phyloP scores from a whole-genome alignment of 2,113 vertebrate genomes.

The Sylvia atricapilla region DNA sequence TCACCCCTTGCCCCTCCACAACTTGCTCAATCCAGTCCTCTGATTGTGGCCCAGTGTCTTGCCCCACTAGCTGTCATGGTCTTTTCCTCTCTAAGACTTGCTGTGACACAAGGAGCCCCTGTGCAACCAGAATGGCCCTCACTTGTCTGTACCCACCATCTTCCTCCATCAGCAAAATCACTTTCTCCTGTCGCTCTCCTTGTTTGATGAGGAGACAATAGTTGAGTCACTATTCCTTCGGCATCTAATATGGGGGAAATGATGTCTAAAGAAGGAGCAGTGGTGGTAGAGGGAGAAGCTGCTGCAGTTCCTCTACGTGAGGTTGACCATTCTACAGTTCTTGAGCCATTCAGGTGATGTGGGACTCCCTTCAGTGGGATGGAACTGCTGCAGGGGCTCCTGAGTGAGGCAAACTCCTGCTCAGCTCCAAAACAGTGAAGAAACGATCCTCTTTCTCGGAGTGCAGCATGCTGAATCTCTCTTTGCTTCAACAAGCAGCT shows the following conservation, averaged over 20 bases:
- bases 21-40: background rate
- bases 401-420: background rate
- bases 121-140: background rate
- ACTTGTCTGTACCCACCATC: background rate
- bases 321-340: background rate
- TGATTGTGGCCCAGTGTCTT: background rate
- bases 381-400: background rate
- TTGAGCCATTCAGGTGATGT: background rate
- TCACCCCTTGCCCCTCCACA: background rate
- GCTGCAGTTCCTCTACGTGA: background rate
- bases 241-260: background rate
- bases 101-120: background rate
- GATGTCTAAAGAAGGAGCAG: background rate
- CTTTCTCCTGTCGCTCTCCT: background rate
- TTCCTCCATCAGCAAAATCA: background rate
- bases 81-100: background rate
- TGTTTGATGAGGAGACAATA: background rate
- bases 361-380: background rate
- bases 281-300: background rate
- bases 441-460: background rate
- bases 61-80: background rate
- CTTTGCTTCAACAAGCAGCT: background rate
- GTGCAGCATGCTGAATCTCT: background rate
- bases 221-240: background rate
- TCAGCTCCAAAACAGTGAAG: background rate